Evolutionary conservation across 37 sponge, comb jelly and placozoan species (phyloP).

Genomic region (Amphimedon queenslandica): DNA sequence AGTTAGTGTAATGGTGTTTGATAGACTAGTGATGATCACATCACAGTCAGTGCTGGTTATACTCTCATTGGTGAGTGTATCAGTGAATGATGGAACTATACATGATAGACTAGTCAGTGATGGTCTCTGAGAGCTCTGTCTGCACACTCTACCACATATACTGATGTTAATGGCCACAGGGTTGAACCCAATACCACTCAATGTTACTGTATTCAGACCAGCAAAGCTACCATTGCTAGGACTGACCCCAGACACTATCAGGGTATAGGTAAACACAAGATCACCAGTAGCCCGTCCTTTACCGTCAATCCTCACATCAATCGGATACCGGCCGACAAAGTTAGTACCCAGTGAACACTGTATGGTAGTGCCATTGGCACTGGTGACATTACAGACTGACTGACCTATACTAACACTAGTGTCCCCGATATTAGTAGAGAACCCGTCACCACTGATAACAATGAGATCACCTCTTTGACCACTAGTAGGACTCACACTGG

Average conservation of each 20-base stretch:
- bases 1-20: background rate
- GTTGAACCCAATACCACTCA: conserved; percentile 64
- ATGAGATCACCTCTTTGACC: conserved; percentile 56
- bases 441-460: conserved; percentile 25
- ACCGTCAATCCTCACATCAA: conserved; percentile 22
- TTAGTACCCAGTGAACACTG: conserved; percentile 43
- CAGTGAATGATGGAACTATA: conserved; percentile 38
- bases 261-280: conserved; percentile 36
- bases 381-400: conserved; percentile 15
- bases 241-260: conserved; percentile 13
- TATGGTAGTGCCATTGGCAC: conserved; percentile 14
- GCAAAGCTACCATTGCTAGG: conserved; percentile 51
- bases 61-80: background rate
- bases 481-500: conserved; percentile 27
- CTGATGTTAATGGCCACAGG: conserved; percentile 31
- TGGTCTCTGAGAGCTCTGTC: conserved; percentile 8
- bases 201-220: conserved; percentile 28
- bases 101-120: conserved; percentile 26
- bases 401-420: conserved; percentile 36
- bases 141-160: conserved; percentile 49
- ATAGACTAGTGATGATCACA: conserved; percentile 27
- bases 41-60: too few relatives aligned
- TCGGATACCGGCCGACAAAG: conserved; percentile 39
- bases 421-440: conserved; percentile 16
- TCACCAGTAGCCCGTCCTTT: conserved; percentile 20